These are phyloP conservation scores for Oryzias celebensis DNA, from an alignment of 2,113 vertebrate genomes.

Conservation along the genomic window DNA sequence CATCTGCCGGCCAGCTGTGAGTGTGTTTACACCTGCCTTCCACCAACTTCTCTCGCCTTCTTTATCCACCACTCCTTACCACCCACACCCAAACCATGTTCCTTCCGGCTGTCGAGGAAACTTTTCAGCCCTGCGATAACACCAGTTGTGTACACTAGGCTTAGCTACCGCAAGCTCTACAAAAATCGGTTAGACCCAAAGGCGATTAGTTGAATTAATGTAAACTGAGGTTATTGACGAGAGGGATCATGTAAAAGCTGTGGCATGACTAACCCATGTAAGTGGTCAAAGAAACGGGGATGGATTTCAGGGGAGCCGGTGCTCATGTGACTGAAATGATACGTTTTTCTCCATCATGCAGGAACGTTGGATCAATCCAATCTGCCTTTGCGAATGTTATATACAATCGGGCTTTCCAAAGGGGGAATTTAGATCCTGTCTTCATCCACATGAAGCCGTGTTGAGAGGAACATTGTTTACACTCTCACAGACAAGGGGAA, in stretches of 20 bases:
- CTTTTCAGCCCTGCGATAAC: constrained; percentile 9
- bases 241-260: constrained; percentile 20
- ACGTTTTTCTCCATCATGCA: constrained; percentile 40
- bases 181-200: constrained; percentile 40
- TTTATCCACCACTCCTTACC: constrained; percentile 17
- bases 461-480: constrained; percentile 71
- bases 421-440: constrained; percentile 53
- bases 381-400: constrained; percentile 43
- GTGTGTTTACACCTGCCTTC: constrained; percentile 84
- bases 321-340: neutral
- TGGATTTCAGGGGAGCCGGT: constrained; percentile 44
- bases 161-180: constrained; percentile 12
- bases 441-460: constrained; percentile 57
- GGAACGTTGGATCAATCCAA: constrained; percentile 42
- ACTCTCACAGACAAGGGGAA: constrained; percentile 56
- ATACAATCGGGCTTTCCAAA: constrained; percentile 39
- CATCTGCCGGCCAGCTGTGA: constrained; percentile 80
- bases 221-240: constrained; percentile 52
- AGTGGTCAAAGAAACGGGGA: constrained; percentile 58
- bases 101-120: constrained; percentile 70
- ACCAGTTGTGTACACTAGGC: constrained; percentile 8
- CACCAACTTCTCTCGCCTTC: constrained; percentile 52
- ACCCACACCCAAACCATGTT: neutral
- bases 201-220: constrained; percentile 55
- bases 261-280: constrained; percentile 16